Evolutionary conservation across 1,140 invertebrate species (phyloP).

Genomic region (Cheumatopsyche charites): DNA sequence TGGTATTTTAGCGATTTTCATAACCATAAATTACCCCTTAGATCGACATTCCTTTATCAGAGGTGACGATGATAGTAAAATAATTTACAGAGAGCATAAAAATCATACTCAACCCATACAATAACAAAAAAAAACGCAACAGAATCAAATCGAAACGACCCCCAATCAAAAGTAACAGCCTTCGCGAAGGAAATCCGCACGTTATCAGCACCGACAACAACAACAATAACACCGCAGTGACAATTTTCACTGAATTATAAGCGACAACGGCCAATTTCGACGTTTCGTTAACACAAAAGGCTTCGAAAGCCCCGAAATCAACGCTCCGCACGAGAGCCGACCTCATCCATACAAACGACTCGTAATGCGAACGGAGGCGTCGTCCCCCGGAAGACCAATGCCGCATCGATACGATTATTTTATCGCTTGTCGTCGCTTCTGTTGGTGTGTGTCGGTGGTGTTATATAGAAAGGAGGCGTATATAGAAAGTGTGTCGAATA

Average conservation of each 20-base stretch:
- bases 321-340: neutral
- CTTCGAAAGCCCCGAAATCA: neutral
- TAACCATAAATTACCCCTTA: too few relatives aligned
- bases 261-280: neutral
- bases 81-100: too few relatives aligned
- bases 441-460: neutral
- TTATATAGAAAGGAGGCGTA: neutral
- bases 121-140: too few relatives aligned
- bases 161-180: neutral
- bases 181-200: neutral
- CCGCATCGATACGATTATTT: slow-evolving; percentile 25
- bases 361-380: neutral
- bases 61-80: too few relatives aligned
- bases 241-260: slow-evolving; percentile 13
- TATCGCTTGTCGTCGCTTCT: slow-evolving; percentile 10
- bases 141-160: too few relatives aligned
- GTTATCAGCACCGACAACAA: too few relatives aligned
- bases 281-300: neutral
- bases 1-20: too few relatives aligned
- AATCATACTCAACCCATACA: too few relatives aligned
- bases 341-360: slow-evolving; percentile 23
- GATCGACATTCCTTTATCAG: too few relatives aligned
- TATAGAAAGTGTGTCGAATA: neutral
- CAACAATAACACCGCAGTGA: neutral
- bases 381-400: neutral